These are phyloP conservation scores for Cataglyphis livida DNA, from an alignment of 2,888 invertebrate species.

Conservation along the genomic window DNA sequence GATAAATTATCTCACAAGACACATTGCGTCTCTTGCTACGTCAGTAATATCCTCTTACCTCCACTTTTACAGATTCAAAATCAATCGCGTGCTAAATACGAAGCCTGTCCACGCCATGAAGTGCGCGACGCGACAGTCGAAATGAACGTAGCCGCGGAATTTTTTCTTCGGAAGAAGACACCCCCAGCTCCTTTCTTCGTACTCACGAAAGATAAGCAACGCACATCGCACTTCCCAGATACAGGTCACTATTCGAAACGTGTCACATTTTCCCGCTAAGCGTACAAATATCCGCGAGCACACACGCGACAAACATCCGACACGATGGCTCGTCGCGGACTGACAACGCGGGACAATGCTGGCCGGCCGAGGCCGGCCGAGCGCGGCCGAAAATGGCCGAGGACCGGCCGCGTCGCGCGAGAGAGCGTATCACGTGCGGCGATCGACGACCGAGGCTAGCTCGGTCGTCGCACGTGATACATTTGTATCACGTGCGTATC, in stretches of 20 bases:
- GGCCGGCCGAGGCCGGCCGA: conserved; percentile 77
- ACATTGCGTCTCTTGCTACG: neutral
- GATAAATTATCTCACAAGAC: conserved; percentile 18
- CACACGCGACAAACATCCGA: conserved; percentile 71
- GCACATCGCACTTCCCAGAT: neutral
- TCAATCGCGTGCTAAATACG: neutral
- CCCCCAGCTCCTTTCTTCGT: neutral
- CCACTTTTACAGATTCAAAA: neutral
- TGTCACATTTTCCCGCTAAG: conserved; percentile 71
- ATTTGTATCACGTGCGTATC: conserved; percentile 63
- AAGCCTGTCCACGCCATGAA: neutral
- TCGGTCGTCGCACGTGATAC: conserved; percentile 52
- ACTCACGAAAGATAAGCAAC: neutral
- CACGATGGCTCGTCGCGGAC: conserved; percentile 83
- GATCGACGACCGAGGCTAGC: conserved; percentile 63
- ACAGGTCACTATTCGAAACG: conserved; percentile 40
- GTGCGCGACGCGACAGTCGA: neutral
- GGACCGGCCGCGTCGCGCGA: conserved; percentile 52
- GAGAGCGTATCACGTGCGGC: conserved; percentile 66
- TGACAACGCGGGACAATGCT: conserved; percentile 80
- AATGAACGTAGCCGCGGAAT: neutral
- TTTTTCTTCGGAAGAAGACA: neutral
- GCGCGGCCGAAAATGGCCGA: conserved; percentile 79
- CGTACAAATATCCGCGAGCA: conserved; percentile 36
- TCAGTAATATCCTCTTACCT: conserved; percentile 6